phyloP scores from a whole-genome alignment of 2,888 invertebrate species.

The Pogonocherus hispidulus region DNA sequence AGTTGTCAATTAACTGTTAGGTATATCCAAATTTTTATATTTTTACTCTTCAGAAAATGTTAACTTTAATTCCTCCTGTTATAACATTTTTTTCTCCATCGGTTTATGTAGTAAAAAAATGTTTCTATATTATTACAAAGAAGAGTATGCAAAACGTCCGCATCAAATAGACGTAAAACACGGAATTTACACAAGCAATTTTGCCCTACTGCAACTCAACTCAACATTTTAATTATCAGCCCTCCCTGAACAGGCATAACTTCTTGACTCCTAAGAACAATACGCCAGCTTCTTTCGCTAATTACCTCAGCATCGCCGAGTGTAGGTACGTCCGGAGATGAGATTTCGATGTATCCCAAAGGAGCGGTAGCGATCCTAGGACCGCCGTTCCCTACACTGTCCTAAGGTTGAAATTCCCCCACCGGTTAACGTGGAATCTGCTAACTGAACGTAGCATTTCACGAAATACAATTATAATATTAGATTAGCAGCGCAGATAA shows the following conservation, averaged over 20 bases:
- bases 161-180: background rate
- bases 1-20: no score
- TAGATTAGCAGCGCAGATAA: constrained; percentile 68
- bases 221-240: constrained; percentile 51
- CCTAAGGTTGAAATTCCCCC: constrained; percentile 56
- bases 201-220: constrained; percentile 30
- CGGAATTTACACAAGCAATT: constrained; percentile 17
- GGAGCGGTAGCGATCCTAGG: constrained; percentile 62
- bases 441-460: constrained; percentile 70
- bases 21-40: no score
- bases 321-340: constrained; percentile 65
- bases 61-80: no score
- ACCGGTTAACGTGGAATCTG: constrained; percentile 67
- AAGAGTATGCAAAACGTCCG: background rate
- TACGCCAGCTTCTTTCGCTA: constrained; percentile 46
- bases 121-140: no score
- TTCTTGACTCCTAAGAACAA: constrained; percentile 52
- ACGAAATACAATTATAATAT: constrained; percentile 70
- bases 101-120: no score
- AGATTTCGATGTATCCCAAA: constrained; percentile 70
- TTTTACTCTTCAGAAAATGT: no score
- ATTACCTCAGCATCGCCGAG: constrained; percentile 51
- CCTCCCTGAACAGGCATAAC: constrained; percentile 40
- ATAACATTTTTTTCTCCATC: no score
- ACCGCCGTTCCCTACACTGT: constrained; percentile 38